Evolutionary conservation across 2,888 invertebrate genomes (phyloP).

Genomic region (Brassicogethes aeneus): DNA sequence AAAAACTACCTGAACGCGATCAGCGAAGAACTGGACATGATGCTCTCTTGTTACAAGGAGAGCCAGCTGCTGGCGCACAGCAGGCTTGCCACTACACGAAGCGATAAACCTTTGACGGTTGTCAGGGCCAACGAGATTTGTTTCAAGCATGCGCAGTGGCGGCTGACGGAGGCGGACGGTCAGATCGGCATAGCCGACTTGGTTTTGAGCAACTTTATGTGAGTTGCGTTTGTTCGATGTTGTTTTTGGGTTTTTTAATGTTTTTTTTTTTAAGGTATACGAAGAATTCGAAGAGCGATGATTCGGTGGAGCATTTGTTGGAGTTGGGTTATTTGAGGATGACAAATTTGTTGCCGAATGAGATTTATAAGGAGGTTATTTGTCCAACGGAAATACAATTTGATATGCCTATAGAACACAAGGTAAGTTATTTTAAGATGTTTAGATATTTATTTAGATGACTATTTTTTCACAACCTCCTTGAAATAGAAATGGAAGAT

Average conservation of each 20-base stretch:
- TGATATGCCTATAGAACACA: slow-evolving; percentile 85
- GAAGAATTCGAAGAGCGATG: slow-evolving; percentile 91
- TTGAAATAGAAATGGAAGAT: too few relatives aligned
- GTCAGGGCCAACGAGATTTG: slow-evolving; percentile 90
- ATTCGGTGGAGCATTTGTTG: slow-evolving; percentile 93
- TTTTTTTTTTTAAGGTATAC: slow-evolving; percentile 59
- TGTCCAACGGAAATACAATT: slow-evolving; percentile 71
- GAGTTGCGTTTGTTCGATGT: slow-evolving; percentile 27
- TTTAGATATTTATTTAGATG: slow-evolving; percentile 7
- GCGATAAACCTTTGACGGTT: slow-evolving; percentile 64
- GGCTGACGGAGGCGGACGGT: slow-evolving; percentile 95
- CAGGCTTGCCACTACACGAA: slow-evolving; percentile 54
- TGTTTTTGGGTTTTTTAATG: slow-evolving; percentile 5
- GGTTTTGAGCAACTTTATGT: slow-evolving; percentile 91
- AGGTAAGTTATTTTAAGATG: slow-evolving; percentile 37
- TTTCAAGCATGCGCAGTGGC: slow-evolving; percentile 97
- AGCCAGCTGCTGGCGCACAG: slow-evolving; percentile 53
- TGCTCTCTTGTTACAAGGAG: slow-evolving; percentile 88
- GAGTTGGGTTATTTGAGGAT: slow-evolving; percentile 94
- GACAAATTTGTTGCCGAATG: slow-evolving; percentile 89
- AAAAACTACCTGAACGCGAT: slow-evolving; percentile 80
- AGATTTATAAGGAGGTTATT: slow-evolving; percentile 84
- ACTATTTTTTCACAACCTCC: too few relatives aligned
- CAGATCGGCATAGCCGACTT: slow-evolving; percentile 96
- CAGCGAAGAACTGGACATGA: slow-evolving; percentile 91